Base-by-base conservation (phyloP, 2,888 invertebrate species). In the Pollenia angustigena region DNA sequence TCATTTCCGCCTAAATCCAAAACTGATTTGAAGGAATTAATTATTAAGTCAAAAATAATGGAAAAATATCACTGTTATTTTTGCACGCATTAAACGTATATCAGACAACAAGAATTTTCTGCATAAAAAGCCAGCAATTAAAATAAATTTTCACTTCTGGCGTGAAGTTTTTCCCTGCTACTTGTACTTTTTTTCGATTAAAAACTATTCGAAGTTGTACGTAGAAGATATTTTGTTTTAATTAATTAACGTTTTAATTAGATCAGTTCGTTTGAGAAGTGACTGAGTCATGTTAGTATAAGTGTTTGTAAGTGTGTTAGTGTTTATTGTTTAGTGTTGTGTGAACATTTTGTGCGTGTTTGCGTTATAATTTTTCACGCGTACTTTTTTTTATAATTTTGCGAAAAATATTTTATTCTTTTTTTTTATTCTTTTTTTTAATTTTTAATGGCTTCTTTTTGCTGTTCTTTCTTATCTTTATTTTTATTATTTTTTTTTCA, bases 191-290 rank as follows among this genome's bases (percentile, higher is more conserved):
- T 46, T 71, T 62, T 40, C 40, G n/a, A n/a, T 12, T 50, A 16
- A 1, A 48, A 56, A 48, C 18, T 44, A 8, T 60, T 52, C 54
- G 4, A 46, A 78, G 48, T 66, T 72, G 48, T 32, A 32, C 4
- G 32, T 58, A 42, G 6, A 46, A 1, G 23, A 18, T 76, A 48
- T 83, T 80, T 64, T 50, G 44, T 66, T 81, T 84, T 84, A 87
- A 87, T 87, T 87, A 87, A 87, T 81, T 87, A 84, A 84, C 62
- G 84, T 78, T 87, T 87, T 87, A 84, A 87, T 87, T 84, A 81
- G 48, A 84, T 68, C 68, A 58, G 66, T 84, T 81, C 66, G 60
- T 72, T 64, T 32, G 48, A 12, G 32, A 32, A 54, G n/a, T 48
- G 50, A 64, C 14, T 50, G 11, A 12, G 42, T 23, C 16, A 12